Evolutionary conservation across 2,888 invertebrate species (phyloP), one percentile per base, ranked within the genome.

Genomic region (Argyresthia albistria): DNA sequence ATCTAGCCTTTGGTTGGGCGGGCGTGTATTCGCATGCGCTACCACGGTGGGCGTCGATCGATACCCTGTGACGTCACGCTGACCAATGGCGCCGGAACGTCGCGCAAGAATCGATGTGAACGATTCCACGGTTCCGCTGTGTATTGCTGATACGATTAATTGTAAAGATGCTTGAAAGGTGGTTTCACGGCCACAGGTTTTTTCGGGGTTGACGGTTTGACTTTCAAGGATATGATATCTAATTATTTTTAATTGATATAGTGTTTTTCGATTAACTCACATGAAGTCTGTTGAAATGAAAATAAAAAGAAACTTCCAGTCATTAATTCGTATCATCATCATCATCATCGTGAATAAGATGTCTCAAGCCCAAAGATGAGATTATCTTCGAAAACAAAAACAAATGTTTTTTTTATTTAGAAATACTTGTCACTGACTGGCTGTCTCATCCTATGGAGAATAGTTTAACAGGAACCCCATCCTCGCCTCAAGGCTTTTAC

Each of bases 41-140:
- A 25, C 25, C 76, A 55, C 60, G 69, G 80, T 79, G 73, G 81
- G 82, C 76, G 81, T 61, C 69, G 81, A 74, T 83, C 84, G 83
- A 84, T 83, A 81, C 59, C 59, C 50, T 57, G 79, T 81, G 83
- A 84, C 83, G 84, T 82, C 81, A 81, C 80, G 56, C 53, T 70
- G 71, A 69, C 81, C 83, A 83, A 83, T 83, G 80, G 80, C 81
- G 80, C 72, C 78, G 60, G 59, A 56, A 65, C 72, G 80, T 69
- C 76, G 76, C 73, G 68, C 76, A 66, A 75, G 71, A 77, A 83
- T 81, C 80, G 81, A 83, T 83, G 77, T 70, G 74, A 25, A 25
- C 25, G 25, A 69, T 73, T 72, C 66, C 58, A 61, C 61, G 56
- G 53, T 56, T 56, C 42, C 54, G 50, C 51, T 55, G 57, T 52